phyloP scores from a whole-genome alignment of 2,888 invertebrate genomes.

The Oligia latruncula region DNA sequence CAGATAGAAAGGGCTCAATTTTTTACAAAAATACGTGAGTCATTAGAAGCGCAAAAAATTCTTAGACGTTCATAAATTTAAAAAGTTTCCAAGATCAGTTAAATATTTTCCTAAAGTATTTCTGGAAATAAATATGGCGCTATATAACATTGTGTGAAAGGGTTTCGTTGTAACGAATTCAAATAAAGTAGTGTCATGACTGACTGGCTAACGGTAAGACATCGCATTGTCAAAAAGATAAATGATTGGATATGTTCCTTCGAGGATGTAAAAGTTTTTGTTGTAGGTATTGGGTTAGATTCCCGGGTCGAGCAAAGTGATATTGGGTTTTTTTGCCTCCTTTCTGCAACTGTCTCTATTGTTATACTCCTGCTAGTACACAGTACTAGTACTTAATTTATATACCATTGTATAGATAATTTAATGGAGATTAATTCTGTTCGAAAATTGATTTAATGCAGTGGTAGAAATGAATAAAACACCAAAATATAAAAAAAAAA shows the following conservation, averaged over 20 bases:
- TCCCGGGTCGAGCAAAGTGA: not conserved
- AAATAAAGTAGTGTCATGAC: slow-evolving; percentile 5
- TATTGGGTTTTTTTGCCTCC: not conserved
- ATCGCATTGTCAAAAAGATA: no score
- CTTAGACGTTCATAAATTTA: not conserved
- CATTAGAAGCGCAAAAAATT: not conserved
- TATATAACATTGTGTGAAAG: not conserved
- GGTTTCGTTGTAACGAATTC: slow-evolving; percentile 10
- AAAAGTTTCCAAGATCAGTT: not conserved
- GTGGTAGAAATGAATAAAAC: no score
- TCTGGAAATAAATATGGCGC: not conserved
- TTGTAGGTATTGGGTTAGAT: not conserved
- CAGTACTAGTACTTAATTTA: no score
- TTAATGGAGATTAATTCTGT: no score
- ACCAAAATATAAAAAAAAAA: no score
- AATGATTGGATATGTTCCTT: no score
- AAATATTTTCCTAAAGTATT: not conserved
- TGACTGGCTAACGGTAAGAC: no score
- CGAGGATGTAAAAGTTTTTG: not conserved
- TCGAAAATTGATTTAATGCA: no score
- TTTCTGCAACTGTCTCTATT: no score
- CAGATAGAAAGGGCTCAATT: not conserved
- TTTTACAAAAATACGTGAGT: not conserved
- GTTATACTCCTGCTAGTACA: no score
- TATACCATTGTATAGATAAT: no score